Evolutionary conservation across 1,140 invertebrate genomes (phyloP), one percentile per base, ranked within the genome.

Genomic region (Drosophila varians): DNA sequence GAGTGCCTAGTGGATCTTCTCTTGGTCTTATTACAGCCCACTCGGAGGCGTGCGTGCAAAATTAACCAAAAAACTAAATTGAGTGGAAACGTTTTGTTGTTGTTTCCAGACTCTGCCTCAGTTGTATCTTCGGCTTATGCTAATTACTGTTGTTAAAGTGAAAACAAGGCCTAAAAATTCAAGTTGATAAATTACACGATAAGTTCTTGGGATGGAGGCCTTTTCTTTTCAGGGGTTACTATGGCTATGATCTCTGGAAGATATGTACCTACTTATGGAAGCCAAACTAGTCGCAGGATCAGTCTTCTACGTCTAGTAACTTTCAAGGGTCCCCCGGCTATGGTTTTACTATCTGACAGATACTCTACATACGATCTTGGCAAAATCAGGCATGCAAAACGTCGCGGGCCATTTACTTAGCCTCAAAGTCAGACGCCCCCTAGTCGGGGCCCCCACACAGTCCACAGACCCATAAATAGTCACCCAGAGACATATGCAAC

Each of bases 1-100:
- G 38, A 70, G 19, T 40, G 34, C 23, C 31, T 47, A 45, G 18
- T 55, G 34, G 43, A 31, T 48, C 58, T 47, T 61, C 65, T 72
- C 66, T 64, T 82, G 71, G 57, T 78, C 52, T 74, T 74, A 47
- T 58, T 70, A 78, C 70, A 78, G 76, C 60, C 74, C 51, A 25
- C 21, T 16, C 62, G 56, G 11, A 19, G 60, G 51, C 19, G 34
- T 28, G 77, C 69, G 52, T 55, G 52, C 40, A 78, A 79, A 77
- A 78, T 78, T 74, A 78, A 78, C 36, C 73, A 82, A 77, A 64
- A 80, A 82, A 60, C 51, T 82, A 82, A 82, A 82, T 77, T 77
- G 78, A 77, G 61, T 74, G 78, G 77, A 82, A 82, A 82, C 72
- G 46, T 74, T 74, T 78, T 26, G 25, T 36, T 57, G 25, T n/a